Base-by-base conservation (phyloP, 2,797 vertebrate species). In the Danio aesculapii region DNA sequence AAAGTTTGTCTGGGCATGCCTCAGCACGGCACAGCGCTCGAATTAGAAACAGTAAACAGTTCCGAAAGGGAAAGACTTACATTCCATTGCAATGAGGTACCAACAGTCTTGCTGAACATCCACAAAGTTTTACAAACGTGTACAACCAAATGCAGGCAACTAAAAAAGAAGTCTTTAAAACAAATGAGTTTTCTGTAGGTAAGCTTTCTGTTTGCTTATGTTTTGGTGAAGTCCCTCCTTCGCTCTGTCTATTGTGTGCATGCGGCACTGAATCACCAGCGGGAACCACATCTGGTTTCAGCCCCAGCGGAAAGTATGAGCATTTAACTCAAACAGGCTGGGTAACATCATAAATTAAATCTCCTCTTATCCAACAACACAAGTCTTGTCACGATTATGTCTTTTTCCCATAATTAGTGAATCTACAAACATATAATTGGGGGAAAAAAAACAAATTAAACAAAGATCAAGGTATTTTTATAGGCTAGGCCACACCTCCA, bases 261-360 rank as follows among this genome's bases (percentile, higher is more conserved):
- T 49, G 14, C 61, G 53, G 55, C 6, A 13, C 59, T 88, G 89
- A 90, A 74, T 90, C 90, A 88, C 61, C 83, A 75, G 81, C 81
- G 90, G 87, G 84, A 88, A 85, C 80, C 81, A 59, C 79, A 77
- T 62, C 68, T 62, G 59, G 83, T 83, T 90, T 91, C 88, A 87
- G 85, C 72, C 62, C 70, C 41, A 71, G 83, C 73, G 83, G 82
- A 87, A 88, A 82, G 84, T 86, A 79, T 63, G 50, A 43, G 17
- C 17, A 66, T 81, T 84, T 83, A 90, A 76, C 86, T 57, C 86
- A 92, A 90, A 84, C 90, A 89, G 86, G 55, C 53, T 17, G 63
- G 50, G 53, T 55, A 10, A 7, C 30, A 17, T 14, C 47, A 53
- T 9, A 41, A 6, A 49, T 49, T 0, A 49, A 47, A 74, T 5